phyloP scores from a whole-genome alignment of 2,113 vertebrate species.

The Myrmecobius fasciatus region DNA sequence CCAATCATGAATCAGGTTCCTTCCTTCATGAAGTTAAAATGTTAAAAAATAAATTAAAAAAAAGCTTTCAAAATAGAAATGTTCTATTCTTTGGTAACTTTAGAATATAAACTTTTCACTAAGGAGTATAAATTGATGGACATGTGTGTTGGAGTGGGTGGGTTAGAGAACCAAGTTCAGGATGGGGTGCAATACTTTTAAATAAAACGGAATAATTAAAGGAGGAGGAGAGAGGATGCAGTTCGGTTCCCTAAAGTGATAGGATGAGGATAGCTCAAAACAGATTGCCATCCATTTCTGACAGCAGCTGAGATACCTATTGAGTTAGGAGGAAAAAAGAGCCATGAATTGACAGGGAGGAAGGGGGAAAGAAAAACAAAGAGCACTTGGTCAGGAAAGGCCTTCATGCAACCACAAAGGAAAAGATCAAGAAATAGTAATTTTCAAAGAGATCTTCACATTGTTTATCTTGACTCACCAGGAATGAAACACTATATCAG shows the following conservation, averaged over 20 bases:
- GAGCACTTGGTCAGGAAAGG: neutral
- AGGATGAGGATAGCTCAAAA: neutral
- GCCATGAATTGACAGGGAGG: neutral
- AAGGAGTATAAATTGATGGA: neutral
- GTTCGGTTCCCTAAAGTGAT: neutral
- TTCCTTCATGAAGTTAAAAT: too few species aligned
- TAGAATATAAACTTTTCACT: neutral
- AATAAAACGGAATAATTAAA: neutral
- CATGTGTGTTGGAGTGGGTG: neutral
- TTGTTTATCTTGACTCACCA: neutral
- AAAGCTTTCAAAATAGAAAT: neutral
- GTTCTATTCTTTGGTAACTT: neutral
- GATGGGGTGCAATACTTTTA: neutral
- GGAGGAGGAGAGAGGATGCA: neutral
- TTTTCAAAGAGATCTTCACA: neutral
- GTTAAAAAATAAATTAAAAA: too few species aligned
- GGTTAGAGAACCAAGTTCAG: neutral
- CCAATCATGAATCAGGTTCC: neutral
- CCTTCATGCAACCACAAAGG: neutral
- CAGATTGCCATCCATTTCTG: neutral
- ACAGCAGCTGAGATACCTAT: neutral
- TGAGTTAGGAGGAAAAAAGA: neutral
- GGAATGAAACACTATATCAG: neutral
- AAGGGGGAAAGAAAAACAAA: neutral
- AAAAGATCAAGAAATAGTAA: neutral